Percentiles rank a stretch among this genome's conserved stretches.
Conservation (phyloP, 1,140 invertebrate genomes). For the Zophobas atratus region DNA sequence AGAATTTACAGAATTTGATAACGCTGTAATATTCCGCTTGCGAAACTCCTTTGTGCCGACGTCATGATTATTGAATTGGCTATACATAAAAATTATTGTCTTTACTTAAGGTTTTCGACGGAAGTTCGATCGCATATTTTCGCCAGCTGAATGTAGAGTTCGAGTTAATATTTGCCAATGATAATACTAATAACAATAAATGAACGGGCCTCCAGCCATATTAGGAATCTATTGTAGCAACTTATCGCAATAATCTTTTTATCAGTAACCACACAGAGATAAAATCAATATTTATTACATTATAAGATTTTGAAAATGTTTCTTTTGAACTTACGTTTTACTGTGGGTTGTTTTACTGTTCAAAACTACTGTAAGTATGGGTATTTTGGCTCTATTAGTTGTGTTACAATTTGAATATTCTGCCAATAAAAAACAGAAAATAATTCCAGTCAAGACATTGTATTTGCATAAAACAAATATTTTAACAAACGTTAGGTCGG, state of each 20-base stretch:
- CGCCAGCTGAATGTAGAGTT: neutral
- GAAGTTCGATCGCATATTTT: neutral
- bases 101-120: neutral
- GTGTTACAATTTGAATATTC: too few relatives aligned
- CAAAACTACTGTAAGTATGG: neutral
- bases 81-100: neutral
- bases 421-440: too few relatives aligned
- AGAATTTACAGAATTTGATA: too few relatives aligned
- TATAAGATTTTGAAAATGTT: neutral
- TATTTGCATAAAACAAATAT: neutral
- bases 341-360: too few relatives aligned
- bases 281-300: conserved; percentile 25
- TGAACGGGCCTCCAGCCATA: neutral
- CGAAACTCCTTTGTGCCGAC: neutral
- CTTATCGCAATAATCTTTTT: conserved; percentile 26
- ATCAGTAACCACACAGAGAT: conserved; percentile 37
- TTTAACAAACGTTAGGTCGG: conserved; percentile 3
- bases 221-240: neutral
- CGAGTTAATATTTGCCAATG: conserved; percentile 14
- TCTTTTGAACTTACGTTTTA: too few relatives aligned
- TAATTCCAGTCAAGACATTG: too few relatives aligned
- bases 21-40: too few relatives aligned
- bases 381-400: neutral
- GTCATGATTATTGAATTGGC: conserved; percentile 10
- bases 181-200: conserved; percentile 16